These are phyloP conservation scores for Manis pentadactyla DNA, from an alignment of 2,797 vertebrate species.

Conservation along the genomic window DNA sequence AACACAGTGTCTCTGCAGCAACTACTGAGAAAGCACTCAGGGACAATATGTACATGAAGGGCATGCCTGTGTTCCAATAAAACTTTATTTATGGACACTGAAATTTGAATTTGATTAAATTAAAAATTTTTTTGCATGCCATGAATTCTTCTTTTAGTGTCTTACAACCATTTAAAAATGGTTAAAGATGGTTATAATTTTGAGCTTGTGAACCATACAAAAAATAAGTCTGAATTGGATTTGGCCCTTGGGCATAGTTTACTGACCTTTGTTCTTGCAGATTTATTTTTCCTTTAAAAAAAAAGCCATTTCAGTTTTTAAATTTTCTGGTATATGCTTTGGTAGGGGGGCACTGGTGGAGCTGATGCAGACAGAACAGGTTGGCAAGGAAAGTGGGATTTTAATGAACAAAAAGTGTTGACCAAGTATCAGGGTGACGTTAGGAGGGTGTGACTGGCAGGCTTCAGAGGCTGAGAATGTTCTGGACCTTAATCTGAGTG, in stretches of 20 bases:
- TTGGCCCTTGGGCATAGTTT: background rate
- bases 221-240: background rate
- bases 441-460: background rate
- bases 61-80: background rate
- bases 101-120: background rate
- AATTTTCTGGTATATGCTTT: background rate
- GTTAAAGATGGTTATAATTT: background rate
- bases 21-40: background rate
- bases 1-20: background rate
- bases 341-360: fast-evolving
- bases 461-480: background rate
- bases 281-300: background rate
- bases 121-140: background rate
- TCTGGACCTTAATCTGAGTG: background rate
- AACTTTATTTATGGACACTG: too few species aligned
- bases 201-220: background rate
- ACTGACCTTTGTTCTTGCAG: background rate
- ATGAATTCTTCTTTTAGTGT: background rate
- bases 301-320: background rate
- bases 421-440: too few species aligned
- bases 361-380: background rate
- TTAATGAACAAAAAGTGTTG: background rate
- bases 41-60: background rate
- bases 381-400: background rate
- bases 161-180: background rate